These are phyloP conservation scores for Epinephelus moara DNA, from an alignment of 2,113 vertebrate species.

Conservation along the genomic window DNA sequence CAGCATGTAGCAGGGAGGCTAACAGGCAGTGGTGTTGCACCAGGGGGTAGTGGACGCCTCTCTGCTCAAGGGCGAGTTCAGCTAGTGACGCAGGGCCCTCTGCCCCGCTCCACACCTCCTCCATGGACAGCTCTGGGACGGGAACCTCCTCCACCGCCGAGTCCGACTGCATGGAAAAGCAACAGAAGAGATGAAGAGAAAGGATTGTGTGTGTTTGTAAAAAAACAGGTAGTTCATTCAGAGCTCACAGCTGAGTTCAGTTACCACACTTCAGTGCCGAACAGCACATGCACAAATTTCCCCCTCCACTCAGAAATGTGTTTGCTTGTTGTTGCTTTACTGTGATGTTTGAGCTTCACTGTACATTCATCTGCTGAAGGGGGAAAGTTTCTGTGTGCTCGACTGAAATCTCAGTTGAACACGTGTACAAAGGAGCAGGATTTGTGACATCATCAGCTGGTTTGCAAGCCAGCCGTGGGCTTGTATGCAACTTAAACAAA, in stretches of 20 bases:
- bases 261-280: neutral
- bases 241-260: neutral
- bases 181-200: neutral
- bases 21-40: conserved; percentile 95
- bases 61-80: conserved; percentile 95
- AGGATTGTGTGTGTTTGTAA: neutral
- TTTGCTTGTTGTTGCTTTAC: neutral
- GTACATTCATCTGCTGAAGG: neutral
- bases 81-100: conserved; percentile 93
- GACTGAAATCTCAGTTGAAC: neutral
- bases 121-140: conserved; percentile 86
- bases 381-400: neutral
- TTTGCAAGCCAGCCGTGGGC: neutral
- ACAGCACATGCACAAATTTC: neutral
- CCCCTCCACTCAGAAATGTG: neutral
- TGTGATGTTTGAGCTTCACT: neutral
- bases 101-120: conserved; percentile 90
- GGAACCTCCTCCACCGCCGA: conserved; percentile 89
- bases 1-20: conserved; percentile 86
- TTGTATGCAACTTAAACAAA: neutral
- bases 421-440: neutral
- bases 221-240: neutral
- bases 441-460: neutral
- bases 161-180: conserved; percentile 86
- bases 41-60: conserved; percentile 92